Percentiles rank a stretch among this genome's conserved stretches.
These are phyloP conservation scores for Drosophila ironensis DNA, from an alignment of 1,140 invertebrate genomes.

Conservation along the genomic window DNA sequence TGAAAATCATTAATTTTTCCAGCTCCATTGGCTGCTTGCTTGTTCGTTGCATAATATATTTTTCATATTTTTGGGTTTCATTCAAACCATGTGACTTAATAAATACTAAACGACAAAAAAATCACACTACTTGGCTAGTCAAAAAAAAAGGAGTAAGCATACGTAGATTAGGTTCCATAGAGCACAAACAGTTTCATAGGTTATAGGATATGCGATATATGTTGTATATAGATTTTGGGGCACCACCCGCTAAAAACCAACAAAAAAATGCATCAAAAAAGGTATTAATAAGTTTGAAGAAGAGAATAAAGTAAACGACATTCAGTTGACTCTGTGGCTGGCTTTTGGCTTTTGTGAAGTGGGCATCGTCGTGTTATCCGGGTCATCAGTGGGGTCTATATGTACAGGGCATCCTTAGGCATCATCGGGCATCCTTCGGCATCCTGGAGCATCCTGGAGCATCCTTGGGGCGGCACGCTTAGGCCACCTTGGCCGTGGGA, in stretches of 20 bases:
- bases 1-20: constrained; percentile 40
- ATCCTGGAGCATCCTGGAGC: background rate
- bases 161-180: background rate
- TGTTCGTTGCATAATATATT: constrained; percentile 51
- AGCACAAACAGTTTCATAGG: constrained; percentile 3
- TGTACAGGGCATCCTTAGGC: constrained; percentile 4
- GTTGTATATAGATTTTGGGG: constrained; percentile 8
- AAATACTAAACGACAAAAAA: constrained; percentile 70
- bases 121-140: constrained; percentile 42
- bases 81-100: constrained; percentile 75
- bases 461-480: too few relatives aligned
- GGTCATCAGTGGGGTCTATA: constrained; percentile 2
- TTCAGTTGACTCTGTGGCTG: constrained; percentile 63
- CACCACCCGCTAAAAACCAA: constrained; percentile 60
- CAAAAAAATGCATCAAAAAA: constrained; percentile 4
- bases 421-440: background rate
- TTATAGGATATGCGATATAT: constrained; percentile 1
- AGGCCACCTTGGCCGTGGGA: constrained; percentile 39
- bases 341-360: constrained; percentile 13
- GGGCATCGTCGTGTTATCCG: constrained; percentile 1
- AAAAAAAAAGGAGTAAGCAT: constrained; percentile 49
- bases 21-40: constrained; percentile 64
- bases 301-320: constrained; percentile 5
- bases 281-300: constrained; percentile 4
- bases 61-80: constrained; percentile 74